Evolutionary conservation across 2,888 invertebrate species (phyloP), one percentile per base, ranked within the genome.

Genomic region (Terebella lapidaria): DNA sequence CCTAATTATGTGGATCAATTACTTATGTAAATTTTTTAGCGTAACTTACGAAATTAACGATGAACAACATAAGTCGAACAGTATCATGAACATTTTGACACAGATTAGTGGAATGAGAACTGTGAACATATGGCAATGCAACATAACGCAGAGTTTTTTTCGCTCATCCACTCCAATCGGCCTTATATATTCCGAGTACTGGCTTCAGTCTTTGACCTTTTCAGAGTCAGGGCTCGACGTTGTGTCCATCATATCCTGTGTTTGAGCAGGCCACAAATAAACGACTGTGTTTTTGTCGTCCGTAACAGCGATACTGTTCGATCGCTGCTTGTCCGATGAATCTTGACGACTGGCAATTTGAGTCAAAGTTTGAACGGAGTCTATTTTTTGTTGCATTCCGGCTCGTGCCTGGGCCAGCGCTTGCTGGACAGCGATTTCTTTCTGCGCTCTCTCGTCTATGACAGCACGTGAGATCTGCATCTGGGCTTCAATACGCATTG

Each of bases 341-440:
- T n/a, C n/a, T n/a, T 35, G 42, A n/a, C n/a, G n/a, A n/a, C n/a
- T n/a, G n/a, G n/a, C n/a, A n/a, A n/a, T n/a, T n/a, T 35, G 42
- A 35, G n/a, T n/a, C 10, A 35, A n/a, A 15, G 42, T 35, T 35
- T 74, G 72, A 1, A 75, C 70, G 1, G 56, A 25, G 24, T 62
- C 60, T 27, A 64, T 35, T 63, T 76, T 75, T 26, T 75, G 74
- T 35, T 74, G 73, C 58, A 77, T 69, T 49, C 74, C 76, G 1
- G 72, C 69, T 15, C 76, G 63, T 0, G 72, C 74, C 49, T 76
- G 74, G 1, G 71, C 71, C 46, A 77, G 61, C 0, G 79, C 78
- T 61, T 79, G 75, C 62, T 78, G 77, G 2, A 79, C 67, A 3
- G 78, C 78, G 2, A 76, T 72, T 54, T 79, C 78, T 62, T 76